Base-by-base conservation (phyloP, 2,113 vertebrate genomes). In the Thermophis baileyi region DNA sequence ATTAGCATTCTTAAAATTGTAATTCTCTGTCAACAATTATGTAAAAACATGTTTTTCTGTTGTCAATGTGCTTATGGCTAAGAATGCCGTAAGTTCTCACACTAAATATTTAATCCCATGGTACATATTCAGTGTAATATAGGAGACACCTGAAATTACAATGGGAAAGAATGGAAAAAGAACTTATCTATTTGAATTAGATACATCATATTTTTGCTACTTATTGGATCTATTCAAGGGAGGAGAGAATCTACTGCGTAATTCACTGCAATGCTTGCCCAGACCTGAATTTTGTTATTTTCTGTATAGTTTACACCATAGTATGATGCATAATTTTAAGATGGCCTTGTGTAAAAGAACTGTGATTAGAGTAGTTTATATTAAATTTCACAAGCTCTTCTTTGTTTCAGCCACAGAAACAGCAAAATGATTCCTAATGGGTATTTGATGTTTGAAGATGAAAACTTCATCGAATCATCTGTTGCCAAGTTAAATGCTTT, bases 401-500 rank as follows among this genome's bases (percentile, higher is more conserved):
- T 30, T 6, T 0, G 54, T 24, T 97, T 89, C 93, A 97, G 97
- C 92, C 95, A 97, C 91, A 94, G 93, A 95, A 94, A 89, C 92
- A 92, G 94, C 95, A 99, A 98, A 97, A 99, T 99, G 99, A 99
- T 99, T 98, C 99, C 99, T 94, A 99, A 99, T 85, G 99, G 99
- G 92, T 99, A 98, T 98, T 97, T 99, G 97, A 99, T 99, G 98
- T 99, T 99, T 94, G 99, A 99, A 97, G 99, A 99, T 92, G 99
- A 99, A 96, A 99, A 98, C 97, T 99, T 99, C 97, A 98, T 99
- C 40, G 99, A 99, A 95, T 99, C 99, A 18, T 99, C 99, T 12
- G 99, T 99, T 97, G 99, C 99, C 97, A 99, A 99, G 97, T 98
- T 99, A 98, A 99, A 99, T 3, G 99, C 99, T 95, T 98, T 99